Percentiles rank a stretch among this genome's conserved stretches.
phyloP scores from a whole-genome alignment of 92 coral and sea anemone species.

The Actinostola sp. region DNA sequence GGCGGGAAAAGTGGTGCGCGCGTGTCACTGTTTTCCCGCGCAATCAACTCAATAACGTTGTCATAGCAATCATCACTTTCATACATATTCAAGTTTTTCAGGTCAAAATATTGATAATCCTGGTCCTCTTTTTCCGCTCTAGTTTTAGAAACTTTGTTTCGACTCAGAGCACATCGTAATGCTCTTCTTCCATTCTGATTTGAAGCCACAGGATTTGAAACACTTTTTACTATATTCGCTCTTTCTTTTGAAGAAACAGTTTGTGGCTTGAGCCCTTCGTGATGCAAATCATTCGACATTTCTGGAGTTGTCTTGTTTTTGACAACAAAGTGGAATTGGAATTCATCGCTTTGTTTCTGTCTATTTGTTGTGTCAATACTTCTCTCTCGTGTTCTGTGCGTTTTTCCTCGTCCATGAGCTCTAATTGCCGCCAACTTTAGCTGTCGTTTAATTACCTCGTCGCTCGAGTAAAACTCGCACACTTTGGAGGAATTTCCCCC shows the following conservation, averaged over 20 bases:
- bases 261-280: neutral
- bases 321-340: too few species aligned
- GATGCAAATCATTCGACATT: neutral
- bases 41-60: slow-evolving; percentile 48
- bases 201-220: neutral
- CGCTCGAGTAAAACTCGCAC: slow-evolving; percentile 10
- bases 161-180: slow-evolving; percentile 51
- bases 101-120: slow-evolving; percentile 61
- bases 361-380: neutral
- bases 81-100: slow-evolving; percentile 33
- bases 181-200: slow-evolving; percentile 33
- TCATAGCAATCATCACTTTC: slow-evolving; percentile 5
- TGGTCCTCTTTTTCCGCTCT: slow-evolving; percentile 34
- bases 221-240: neutral
- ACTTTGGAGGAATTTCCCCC: neutral
- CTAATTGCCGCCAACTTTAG: neutral
- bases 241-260: neutral
- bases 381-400: neutral
- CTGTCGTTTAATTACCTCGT: slow-evolving; percentile 6
- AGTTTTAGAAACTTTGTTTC: slow-evolving; percentile 9
- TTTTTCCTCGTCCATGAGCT: neutral
- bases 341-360: slow-evolving; percentile 8
- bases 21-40: slow-evolving; percentile 49
- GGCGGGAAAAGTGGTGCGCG: slow-evolving; percentile 43
- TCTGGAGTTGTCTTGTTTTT: neutral